Evolutionary conservation across 2,888 invertebrate genomes (phyloP).

Genomic region (Kryphioiulus occultus): DNA sequence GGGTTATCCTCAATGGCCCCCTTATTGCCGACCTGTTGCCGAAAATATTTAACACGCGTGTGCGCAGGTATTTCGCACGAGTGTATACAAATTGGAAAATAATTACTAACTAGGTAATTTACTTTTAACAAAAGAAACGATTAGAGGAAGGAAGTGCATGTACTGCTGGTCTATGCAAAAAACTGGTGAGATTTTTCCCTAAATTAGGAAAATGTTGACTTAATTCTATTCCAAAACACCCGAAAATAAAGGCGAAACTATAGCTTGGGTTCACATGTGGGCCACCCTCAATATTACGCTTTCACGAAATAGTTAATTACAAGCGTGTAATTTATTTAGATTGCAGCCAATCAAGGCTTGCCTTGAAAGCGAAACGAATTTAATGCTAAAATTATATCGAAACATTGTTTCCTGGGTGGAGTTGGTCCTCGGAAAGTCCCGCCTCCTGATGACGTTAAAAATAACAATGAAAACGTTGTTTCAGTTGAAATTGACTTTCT

Average conservation of each 20-base stretch:
- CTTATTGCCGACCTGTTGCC: not conserved
- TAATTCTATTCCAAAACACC: not conserved
- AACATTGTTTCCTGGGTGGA: not conserved
- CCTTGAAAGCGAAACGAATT: not conserved
- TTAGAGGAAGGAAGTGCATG: not conserved
- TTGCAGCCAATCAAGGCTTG: not conserved
- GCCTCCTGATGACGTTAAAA: not conserved
- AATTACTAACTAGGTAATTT: conserved; percentile 12
- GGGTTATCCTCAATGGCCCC: not conserved
- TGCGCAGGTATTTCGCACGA: not conserved
- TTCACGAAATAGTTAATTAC: not conserved
- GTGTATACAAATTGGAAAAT: not conserved
- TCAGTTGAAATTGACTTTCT: not conserved
- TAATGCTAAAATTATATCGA: not conserved
- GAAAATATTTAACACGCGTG: conserved; percentile 31
- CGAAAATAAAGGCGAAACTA: not conserved
- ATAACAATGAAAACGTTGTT: too few relatives aligned
- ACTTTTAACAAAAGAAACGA: conserved; percentile 13
- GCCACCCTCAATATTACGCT: not conserved
- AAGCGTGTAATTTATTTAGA: not conserved
- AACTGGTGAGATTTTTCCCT: not conserved
- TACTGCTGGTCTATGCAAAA: too few relatives aligned
- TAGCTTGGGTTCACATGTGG: not conserved
- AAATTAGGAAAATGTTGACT: not conserved
- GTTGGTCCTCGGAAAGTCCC: not conserved